These are phyloP conservation scores for Oxycera nigricornis DNA, from an alignment of 2,888 invertebrate species.

Conservation along the genomic window DNA sequence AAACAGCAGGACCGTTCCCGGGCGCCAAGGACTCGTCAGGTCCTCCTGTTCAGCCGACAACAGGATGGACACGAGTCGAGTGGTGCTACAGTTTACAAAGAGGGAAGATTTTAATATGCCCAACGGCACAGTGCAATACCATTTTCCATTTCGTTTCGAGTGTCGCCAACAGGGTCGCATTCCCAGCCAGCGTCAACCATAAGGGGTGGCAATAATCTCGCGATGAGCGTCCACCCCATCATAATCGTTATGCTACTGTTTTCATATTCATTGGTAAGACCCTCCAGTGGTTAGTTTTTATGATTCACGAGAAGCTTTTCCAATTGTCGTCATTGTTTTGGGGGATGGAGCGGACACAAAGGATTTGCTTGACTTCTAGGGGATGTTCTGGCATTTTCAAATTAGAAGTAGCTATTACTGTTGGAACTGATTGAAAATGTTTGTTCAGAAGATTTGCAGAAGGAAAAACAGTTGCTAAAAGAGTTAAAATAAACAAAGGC, in stretches of 20 bases:
- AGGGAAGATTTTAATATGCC: slow-evolving; percentile 35
- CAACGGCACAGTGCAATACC: slow-evolving; percentile 30
- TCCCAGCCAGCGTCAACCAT: background rate
- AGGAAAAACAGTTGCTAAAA: too few species aligned
- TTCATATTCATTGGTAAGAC: slow-evolving; percentile 34
- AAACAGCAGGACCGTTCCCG: background rate
- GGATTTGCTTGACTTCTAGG: background rate
- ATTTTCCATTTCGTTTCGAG: slow-evolving; percentile 33
- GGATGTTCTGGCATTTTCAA: background rate
- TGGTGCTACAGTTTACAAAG: background rate
- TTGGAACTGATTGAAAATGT: background rate
- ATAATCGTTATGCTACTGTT: slow-evolving; percentile 21
- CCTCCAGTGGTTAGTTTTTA: slow-evolving; percentile 33
- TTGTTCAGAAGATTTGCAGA: too few species aligned
- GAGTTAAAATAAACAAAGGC: too few species aligned
- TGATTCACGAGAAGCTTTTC: slow-evolving; percentile 7
- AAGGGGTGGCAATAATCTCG: slow-evolving; percentile 23
- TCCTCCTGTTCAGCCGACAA: background rate
- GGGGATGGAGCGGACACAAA: background rate
- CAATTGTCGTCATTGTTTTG: slow-evolving; percentile 25
- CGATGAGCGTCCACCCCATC: background rate
- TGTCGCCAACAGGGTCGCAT: slow-evolving; percentile 12
- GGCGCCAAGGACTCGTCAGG: background rate
- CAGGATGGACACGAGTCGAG: background rate
- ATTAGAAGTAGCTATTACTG: background rate